Percentiles rank a stretch among this genome's conserved stretches.
These are phyloP conservation scores for Dunckerocampus dactyliophorus DNA, from an alignment of 2,113 vertebrate genomes.

Conservation along the genomic window DNA sequence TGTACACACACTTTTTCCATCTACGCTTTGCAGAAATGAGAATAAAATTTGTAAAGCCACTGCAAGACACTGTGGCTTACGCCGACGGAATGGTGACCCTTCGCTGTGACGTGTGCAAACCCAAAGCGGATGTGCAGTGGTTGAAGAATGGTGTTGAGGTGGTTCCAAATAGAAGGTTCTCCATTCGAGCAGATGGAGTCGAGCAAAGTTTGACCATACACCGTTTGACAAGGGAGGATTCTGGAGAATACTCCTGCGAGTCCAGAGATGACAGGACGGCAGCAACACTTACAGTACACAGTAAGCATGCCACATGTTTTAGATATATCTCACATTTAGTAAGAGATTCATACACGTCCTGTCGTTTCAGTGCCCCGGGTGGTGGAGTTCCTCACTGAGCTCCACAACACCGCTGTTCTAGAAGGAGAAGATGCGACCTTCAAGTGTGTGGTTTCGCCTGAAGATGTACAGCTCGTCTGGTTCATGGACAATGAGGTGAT, in stretches of 20 bases:
- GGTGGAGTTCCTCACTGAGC: conserved; percentile 84
- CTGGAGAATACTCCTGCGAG: conserved; percentile 80
- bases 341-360: not conserved
- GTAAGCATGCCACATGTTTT: conserved; percentile 56
- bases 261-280: conserved; percentile 77
- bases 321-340: not conserved
- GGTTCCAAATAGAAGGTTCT: conserved; percentile 57
- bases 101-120: conserved; percentile 80
- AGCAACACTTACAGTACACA: conserved; percentile 74
- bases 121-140: conserved; percentile 81
- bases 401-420: conserved; percentile 82
- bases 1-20: not conserved
- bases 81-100: conserved; percentile 77
- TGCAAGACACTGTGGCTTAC: conserved; percentile 72
- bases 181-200: conserved; percentile 72
- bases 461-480: conserved; percentile 83
- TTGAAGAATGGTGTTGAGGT: conserved; percentile 74
- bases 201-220: conserved; percentile 84
- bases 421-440: conserved; percentile 89
- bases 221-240: conserved; percentile 68
- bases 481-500: conserved; percentile 79
- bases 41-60: conserved; percentile 74
- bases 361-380: conserved; percentile 78
- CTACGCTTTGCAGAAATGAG: conserved; percentile 72
- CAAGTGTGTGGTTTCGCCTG: conserved; percentile 86